A percentile compares a stretch with the other conserved stretches of the same genome.
Evolutionary conservation across 1,140 invertebrate genomes (phyloP).

Genomic region (Achatina immaculata): DNA sequence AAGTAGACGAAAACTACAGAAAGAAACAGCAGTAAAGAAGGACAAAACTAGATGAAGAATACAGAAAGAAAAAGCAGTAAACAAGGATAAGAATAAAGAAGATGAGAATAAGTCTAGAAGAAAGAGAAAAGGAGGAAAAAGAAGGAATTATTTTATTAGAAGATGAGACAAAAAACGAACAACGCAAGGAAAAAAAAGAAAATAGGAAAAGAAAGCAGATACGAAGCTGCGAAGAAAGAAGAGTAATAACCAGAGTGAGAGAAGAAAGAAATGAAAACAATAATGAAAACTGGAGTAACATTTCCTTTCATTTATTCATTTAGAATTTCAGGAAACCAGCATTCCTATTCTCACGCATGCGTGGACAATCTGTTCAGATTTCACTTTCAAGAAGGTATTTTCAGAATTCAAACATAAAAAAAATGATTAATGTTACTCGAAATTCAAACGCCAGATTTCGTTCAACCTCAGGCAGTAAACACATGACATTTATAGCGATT

Average conservation of each 20-base stretch:
- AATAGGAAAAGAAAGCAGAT: neutral
- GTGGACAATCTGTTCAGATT: too few species aligned
- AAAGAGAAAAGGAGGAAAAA: slow-evolving; percentile 1
- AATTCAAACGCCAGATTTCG: too few species aligned
- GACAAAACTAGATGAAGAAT: neutral
- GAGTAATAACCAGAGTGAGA: neutral
- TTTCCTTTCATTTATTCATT: too few species aligned
- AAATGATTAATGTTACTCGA: too few species aligned
- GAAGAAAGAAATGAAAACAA: neutral
- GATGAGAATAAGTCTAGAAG: neutral
- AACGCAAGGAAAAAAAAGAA: too few species aligned
- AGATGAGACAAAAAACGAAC: neutral
- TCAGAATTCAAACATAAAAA: too few species aligned
- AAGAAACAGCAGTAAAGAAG: neutral
- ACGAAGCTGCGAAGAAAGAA: neutral
- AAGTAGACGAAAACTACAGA: neutral
- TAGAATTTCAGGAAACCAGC: too few species aligned
- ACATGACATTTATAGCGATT: too few species aligned
- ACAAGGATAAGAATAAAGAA: neutral
- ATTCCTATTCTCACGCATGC: too few species aligned
- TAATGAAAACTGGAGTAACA: neutral
- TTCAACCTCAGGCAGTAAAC: too few species aligned
- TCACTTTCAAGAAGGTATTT: too few species aligned
- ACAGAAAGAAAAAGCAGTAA: neutral
- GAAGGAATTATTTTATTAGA: neutral